These are phyloP conservation scores for Pseudococcus longispinus DNA, from an alignment of 2,888 invertebrate species.

Conservation along the genomic window DNA sequence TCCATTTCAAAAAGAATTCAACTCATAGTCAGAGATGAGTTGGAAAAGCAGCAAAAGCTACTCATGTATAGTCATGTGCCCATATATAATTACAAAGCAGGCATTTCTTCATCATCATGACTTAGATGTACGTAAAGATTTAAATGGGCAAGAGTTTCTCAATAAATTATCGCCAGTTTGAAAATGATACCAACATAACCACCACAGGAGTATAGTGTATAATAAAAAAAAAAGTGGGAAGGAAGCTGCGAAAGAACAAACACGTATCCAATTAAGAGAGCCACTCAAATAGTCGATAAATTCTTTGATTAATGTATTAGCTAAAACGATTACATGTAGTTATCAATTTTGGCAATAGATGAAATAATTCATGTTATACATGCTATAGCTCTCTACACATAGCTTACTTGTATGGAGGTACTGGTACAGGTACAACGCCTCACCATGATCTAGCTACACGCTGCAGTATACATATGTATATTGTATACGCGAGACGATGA, in stretches of 20 bases:
- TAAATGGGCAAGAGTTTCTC: not conserved
- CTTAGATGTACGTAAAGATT: not conserved
- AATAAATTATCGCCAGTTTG: not conserved
- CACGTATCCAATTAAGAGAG: not conserved
- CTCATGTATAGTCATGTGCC: too few relatives aligned
- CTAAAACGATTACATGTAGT: not conserved
- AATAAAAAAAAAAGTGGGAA: not conserved
- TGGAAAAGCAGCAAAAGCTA: not conserved
- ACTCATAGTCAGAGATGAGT: not conserved
- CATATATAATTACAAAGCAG: too few relatives aligned
- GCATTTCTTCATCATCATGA: not conserved
- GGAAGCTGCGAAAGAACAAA: not conserved
- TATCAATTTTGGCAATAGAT: slow-evolving; percentile 21
- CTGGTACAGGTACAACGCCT: not conserved
- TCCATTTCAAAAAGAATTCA: too few relatives aligned
- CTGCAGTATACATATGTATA: not conserved
- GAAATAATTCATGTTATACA: not conserved
- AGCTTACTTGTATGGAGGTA: not conserved
- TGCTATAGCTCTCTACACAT: not conserved
- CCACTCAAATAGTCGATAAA: not conserved
- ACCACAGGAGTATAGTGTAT: not conserved
- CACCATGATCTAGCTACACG: too few relatives aligned
- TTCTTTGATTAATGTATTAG: not conserved
- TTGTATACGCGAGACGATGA: not conserved
- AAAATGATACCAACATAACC: not conserved